Evolutionary conservation across 2,888 invertebrate genomes (phyloP).

Genomic region (Eucera pruinosa): DNA sequence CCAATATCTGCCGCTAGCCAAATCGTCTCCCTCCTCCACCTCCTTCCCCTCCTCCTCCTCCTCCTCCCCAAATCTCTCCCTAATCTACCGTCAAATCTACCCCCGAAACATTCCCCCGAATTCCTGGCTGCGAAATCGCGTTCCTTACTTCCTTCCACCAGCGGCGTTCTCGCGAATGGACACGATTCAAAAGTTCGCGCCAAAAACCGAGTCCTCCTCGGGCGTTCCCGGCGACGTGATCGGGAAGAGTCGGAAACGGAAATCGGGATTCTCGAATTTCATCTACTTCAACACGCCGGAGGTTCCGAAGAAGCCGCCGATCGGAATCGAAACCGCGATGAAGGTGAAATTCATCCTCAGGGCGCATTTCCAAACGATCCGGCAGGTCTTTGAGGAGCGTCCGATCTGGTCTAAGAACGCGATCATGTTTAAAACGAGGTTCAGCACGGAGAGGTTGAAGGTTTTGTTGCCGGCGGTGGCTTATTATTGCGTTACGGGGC

Average conservation of each 20-base stretch:
- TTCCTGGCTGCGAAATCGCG: conserved; percentile 86
- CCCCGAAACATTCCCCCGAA: conserved; percentile 86
- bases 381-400: conserved; percentile 90
- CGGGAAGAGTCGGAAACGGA: conserved; percentile 85
- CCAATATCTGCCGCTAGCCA: conserved; percentile 94
- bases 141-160: conserved; percentile 90
- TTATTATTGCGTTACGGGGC: conserved; percentile 94
- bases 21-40: no score
- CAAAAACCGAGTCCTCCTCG: conserved; percentile 78
- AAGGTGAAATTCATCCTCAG: conserved; percentile 83
- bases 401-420: conserved; percentile 96
- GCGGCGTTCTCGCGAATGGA: conserved; percentile 92
- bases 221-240: conserved; percentile 83
- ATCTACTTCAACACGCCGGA: conserved; percentile 88
- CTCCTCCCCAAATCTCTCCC: no score
- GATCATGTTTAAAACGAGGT: conserved; percentile 88
- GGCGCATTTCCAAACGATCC: conserved; percentile 80
- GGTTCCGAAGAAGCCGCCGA: conserved; percentile 88
- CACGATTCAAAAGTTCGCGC: conserved; percentile 83
- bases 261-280: conserved; percentile 87
- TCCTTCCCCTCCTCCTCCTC: no score
- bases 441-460: conserved; percentile 88
- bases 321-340: conserved; percentile 86
- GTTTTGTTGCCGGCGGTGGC: conserved; percentile 93
- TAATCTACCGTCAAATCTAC: no score